Conservation (phyloP, 2,888 invertebrate genomes). For the Lasioglossum calceatum region DNA sequence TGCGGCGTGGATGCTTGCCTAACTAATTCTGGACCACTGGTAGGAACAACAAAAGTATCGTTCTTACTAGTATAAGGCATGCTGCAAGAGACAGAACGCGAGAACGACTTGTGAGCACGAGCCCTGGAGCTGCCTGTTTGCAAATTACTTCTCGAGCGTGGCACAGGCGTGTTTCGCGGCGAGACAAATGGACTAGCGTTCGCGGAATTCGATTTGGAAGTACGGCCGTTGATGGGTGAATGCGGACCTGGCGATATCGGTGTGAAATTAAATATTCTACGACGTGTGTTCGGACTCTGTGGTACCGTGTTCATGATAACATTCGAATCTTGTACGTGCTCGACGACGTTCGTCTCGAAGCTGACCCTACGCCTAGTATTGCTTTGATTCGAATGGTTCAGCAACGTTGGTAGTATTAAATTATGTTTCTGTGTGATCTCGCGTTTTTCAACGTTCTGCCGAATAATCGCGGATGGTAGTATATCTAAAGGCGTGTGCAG, state of each 20-base stretch:
- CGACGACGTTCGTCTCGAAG: constrained; percentile 85
- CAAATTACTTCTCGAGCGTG: constrained; percentile 87
- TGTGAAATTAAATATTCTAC: constrained; percentile 93
- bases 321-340: constrained; percentile 77
- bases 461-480: constrained; percentile 63
- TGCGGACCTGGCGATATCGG: constrained; percentile 93
- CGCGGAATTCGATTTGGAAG: constrained; percentile 88
- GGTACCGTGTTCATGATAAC: constrained; percentile 85
- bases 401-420: constrained; percentile 80
- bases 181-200: constrained; percentile 93
- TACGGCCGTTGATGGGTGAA: constrained; percentile 86
- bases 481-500: constrained; percentile 75
- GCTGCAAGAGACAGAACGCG: constrained; percentile 82
- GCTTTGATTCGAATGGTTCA: constrained; percentile 77
- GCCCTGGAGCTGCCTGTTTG: constrained; percentile 84
- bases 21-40: constrained; percentile 74
- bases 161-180: constrained; percentile 91
- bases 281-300: constrained; percentile 91
- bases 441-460: constrained; percentile 76
- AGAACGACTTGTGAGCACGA: constrained; percentile 76
- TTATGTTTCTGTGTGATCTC: constrained; percentile 76
- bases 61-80: constrained; percentile 78
- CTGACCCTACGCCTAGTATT: constrained; percentile 85
- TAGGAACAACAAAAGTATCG: constrained; percentile 81
- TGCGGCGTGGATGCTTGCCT: constrained; percentile 71